Conservation (phyloP, 2,888 invertebrate genomes). For the Parascotia fuliginaria region DNA sequence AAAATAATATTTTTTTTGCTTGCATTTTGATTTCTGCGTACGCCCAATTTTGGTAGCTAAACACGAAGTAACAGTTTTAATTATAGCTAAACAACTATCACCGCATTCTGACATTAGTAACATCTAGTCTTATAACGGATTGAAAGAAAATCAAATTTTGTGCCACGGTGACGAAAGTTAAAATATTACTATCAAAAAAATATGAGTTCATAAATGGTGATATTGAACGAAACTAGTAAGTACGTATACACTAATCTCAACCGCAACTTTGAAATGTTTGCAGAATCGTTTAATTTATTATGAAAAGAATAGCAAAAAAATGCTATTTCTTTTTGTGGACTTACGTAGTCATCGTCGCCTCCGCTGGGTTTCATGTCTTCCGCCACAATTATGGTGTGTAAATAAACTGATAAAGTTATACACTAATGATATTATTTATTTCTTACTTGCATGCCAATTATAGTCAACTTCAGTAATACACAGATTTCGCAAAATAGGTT, state of each 20-base stretch:
- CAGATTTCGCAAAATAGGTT: constrained; percentile 28
- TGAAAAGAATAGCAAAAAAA: background rate
- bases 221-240: too few species aligned
- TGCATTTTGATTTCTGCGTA: too few species aligned
- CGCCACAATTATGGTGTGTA: constrained; percentile 13
- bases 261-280: too few species aligned
- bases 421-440: background rate
- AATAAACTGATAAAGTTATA: background rate
- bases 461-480: constrained; percentile 21
- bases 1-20: too few species aligned
- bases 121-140: too few species aligned
- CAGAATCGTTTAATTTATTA: too few species aligned
- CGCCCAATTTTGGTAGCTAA: too few species aligned
- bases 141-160: background rate
- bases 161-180: constrained; percentile 1
- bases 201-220: too few species aligned
- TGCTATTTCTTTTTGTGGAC: constrained; percentile 31
- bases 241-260: too few species aligned
- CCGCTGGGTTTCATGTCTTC: constrained; percentile 72
- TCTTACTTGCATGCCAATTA: constrained; percentile 6
- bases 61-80: too few species aligned
- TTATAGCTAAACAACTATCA: too few species aligned
- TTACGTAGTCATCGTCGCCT: constrained; percentile 76
- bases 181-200: background rate
- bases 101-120: too few species aligned